Conservation (phyloP, 2,888 invertebrate species). For the Cryptocheilus praepositus region DNA sequence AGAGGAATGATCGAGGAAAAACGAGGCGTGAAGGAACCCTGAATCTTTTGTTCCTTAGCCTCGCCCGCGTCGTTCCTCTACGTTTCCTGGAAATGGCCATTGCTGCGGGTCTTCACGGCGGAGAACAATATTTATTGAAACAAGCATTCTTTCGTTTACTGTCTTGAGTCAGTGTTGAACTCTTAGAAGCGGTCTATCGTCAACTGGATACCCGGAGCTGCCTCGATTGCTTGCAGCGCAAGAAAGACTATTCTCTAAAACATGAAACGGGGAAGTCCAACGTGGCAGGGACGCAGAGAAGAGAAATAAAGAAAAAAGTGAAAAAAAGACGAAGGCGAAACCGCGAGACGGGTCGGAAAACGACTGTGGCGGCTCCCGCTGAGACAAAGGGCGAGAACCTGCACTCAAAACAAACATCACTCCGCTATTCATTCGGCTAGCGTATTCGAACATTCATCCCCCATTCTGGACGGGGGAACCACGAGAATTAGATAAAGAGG, state of each 20-base stretch:
- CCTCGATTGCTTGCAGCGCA: neutral
- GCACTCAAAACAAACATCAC: conserved; percentile 73
- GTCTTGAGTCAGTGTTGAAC: neutral
- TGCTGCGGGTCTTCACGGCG: no score
- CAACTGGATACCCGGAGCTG: no score
- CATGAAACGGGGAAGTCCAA: conserved; percentile 9
- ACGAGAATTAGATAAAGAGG: neutral
- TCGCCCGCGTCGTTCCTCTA: no score
- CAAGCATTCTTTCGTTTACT: neutral
- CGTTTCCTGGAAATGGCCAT: no score
- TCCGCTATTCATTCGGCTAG: conserved; percentile 58
- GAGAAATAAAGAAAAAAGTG: neutral
- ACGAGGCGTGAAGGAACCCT: neutral
- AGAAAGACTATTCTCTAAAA: neutral
- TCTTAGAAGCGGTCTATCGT: no score
- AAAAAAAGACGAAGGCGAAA: conserved; percentile 13
- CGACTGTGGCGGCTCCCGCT: conserved; percentile 58
- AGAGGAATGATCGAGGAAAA: conserved; percentile 2
- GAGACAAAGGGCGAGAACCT: conserved; percentile 70
- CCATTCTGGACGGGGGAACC: conserved; percentile 19
- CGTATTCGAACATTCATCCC: conserved; percentile 59
- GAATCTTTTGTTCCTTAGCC: no score
- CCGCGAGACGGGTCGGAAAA: conserved; percentile 26
- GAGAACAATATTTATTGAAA: no score
- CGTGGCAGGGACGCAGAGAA: conserved; percentile 20